phyloP scores from a whole-genome alignment of 2,113 vertebrate species.

The Petromus typicus region DNA sequence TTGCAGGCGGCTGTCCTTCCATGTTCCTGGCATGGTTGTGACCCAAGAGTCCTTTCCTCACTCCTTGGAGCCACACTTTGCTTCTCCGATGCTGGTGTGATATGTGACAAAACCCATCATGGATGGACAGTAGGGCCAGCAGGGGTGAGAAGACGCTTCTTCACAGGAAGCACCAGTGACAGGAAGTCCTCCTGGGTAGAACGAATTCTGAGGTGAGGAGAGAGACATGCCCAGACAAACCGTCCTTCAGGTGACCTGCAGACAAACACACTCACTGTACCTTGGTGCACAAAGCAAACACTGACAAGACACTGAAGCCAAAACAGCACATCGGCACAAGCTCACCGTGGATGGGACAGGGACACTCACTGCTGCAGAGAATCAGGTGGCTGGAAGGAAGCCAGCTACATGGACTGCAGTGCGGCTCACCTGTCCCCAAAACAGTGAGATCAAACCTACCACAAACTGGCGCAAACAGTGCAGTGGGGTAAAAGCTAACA shows the following conservation, averaged over 20 bases:
- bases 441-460: neutral
- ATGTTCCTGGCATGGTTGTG: accelerated
- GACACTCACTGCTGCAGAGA: neutral
- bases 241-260: neutral
- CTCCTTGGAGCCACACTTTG: accelerated
- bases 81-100: neutral
- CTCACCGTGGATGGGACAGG: neutral
- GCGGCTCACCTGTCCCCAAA: too few relatives aligned
- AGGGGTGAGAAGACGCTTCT: neutral
- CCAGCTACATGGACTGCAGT: neutral
- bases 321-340: neutral
- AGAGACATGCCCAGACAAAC: accelerated
- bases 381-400: accelerated
- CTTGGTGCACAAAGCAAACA: neutral
- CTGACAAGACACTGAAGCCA: accelerated
- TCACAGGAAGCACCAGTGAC: neutral
- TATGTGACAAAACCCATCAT: neutral
- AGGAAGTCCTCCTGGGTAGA: neutral
- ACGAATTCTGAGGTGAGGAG: accelerated
- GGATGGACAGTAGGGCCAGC: too few relatives aligned
- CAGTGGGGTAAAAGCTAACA: neutral
- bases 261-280: neutral
- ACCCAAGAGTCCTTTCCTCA: neutral
- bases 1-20: accelerated
- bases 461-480: neutral